phyloP scores from a whole-genome alignment of 2,797 vertebrate genomes.

The Leucoraja ocellata region DNA sequence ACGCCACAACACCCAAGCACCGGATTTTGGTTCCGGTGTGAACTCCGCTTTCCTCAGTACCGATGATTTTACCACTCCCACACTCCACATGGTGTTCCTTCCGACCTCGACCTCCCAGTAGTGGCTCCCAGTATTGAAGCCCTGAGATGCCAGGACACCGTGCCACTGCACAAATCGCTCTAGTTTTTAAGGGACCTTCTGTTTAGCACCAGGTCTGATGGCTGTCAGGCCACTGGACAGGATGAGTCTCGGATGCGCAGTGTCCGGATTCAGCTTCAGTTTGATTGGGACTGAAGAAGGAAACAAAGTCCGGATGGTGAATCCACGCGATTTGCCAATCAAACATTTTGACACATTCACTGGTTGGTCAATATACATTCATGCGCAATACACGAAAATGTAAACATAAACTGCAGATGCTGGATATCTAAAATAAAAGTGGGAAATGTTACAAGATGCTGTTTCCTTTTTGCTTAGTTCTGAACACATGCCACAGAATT shows the following conservation, averaged over 20 bases:
- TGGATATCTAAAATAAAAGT: too few species aligned
- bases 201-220: not conserved
- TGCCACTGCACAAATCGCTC: conserved; percentile 39
- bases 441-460: too few species aligned
- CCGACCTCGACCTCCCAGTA: conserved; percentile 43
- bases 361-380: too few species aligned
- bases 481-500: too few species aligned
- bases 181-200: not conserved
- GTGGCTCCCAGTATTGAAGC: conserved; percentile 36
- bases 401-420: too few species aligned
- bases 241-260: not conserved
- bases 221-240: not conserved
- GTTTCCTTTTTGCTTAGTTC: too few species aligned
- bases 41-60: conserved; percentile 37
- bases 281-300: not conserved
- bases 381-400: too few species aligned
- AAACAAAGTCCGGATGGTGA: not conserved
- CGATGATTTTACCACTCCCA: not conserved
- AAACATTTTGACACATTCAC: too few species aligned
- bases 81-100: not conserved
- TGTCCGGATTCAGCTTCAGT: not conserved
- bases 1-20: conserved; percentile 41
- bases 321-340: too few species aligned
- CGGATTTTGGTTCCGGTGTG: conserved; percentile 36
- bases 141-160: conserved; percentile 35